Evolutionary conservation across 1,140 invertebrate genomes (phyloP).

Genomic region (Pentalonia nigronervosa): DNA sequence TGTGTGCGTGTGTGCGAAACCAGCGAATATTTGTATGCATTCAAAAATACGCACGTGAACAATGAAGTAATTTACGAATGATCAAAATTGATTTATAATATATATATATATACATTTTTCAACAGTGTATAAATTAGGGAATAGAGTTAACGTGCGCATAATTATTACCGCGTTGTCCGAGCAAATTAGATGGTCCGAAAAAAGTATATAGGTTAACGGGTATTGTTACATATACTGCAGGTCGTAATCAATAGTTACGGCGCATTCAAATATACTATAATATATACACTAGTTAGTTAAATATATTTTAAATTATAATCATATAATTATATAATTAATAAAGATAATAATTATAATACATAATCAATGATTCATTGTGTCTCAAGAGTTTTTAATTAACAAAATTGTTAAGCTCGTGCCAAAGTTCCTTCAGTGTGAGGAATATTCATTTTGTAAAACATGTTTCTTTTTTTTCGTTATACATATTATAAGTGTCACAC

Average conservation of each 20-base stretch:
- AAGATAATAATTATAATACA: not conserved
- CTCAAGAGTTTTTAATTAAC: not conserved
- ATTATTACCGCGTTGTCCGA: constrained; percentile 28
- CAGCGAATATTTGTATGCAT: not conserved
- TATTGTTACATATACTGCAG: not conserved
- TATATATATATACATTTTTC: not conserved
- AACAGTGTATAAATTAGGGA: not conserved
- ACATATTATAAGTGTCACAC: not conserved
- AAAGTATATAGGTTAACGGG: constrained; percentile 21
- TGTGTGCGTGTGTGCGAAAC: not conserved
- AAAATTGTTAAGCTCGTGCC: not conserved
- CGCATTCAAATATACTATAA: not conserved
- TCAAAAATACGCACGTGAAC: not conserved
- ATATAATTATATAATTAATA: not conserved
- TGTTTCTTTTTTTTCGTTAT: not conserved
- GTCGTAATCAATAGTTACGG: constrained; percentile 1
- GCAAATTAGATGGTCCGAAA: constrained; percentile 28
- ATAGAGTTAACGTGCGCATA: not conserved
- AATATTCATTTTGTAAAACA: not conserved
- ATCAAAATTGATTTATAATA: not conserved
- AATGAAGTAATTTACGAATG: constrained; percentile 13
- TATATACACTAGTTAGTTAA: not conserved
- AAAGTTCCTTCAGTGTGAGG: too few species aligned
- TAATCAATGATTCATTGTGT: not conserved
- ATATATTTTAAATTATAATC: not conserved